Conservation (phyloP, 2,888 invertebrate species). For the Pimpla rufipes region DNA sequence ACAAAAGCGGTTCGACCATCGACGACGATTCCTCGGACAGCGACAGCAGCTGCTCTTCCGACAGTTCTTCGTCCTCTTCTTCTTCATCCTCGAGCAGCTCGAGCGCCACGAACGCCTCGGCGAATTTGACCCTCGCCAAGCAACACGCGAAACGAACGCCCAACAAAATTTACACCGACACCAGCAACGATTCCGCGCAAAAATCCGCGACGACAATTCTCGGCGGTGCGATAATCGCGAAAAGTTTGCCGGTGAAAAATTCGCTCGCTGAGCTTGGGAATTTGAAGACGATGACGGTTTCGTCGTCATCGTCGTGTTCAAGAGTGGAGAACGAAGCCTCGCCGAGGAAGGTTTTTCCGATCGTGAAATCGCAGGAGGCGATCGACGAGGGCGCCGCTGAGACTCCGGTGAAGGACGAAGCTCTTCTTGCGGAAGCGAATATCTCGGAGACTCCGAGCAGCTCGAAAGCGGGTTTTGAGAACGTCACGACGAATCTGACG, state of each 20-base stretch:
- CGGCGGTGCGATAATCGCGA: background rate
- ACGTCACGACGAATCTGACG: constrained; percentile 78
- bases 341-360: constrained; percentile 78
- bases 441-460: constrained; percentile 83
- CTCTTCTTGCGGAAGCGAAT: constrained; percentile 75
- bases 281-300: background rate
- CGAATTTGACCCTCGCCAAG: constrained; percentile 57
- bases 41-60: constrained; percentile 75
- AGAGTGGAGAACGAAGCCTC: constrained; percentile 72
- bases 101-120: constrained; percentile 69
- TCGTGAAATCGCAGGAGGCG: constrained; percentile 71
- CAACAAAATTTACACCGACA: constrained; percentile 69
- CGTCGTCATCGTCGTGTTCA: background rate
- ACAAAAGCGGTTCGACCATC: constrained; percentile 61
- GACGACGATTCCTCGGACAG: constrained; percentile 66
- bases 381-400: constrained; percentile 71
- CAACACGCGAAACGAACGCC: constrained; percentile 55
- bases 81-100: constrained; percentile 72
- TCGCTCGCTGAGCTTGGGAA: background rate
- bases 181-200: constrained; percentile 68
- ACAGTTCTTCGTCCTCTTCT: constrained; percentile 72
- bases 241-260: background rate
- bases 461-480: constrained; percentile 79
- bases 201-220: constrained; percentile 38
- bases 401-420: constrained; percentile 82